Conservation (phyloP, 2,888 invertebrate species). For the Autographa pulchrina region DNA sequence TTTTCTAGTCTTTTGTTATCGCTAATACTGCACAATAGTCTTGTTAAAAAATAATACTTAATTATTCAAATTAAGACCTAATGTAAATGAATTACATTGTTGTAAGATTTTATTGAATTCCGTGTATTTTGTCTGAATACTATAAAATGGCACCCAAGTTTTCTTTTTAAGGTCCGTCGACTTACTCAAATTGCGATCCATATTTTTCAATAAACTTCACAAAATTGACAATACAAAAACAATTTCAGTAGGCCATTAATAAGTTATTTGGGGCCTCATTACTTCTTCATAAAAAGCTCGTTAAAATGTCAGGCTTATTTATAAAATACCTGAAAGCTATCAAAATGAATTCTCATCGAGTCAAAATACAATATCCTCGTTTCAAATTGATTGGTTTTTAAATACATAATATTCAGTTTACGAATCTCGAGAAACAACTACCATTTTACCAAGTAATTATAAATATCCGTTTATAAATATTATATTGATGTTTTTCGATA, state of each 20-base stretch:
- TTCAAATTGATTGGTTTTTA: neutral
- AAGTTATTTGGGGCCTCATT: slow-evolving; percentile 25
- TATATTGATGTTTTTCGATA: too few species aligned
- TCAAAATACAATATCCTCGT: neutral
- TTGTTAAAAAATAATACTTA: too few species aligned
- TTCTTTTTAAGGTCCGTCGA: too few species aligned
- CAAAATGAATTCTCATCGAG: neutral
- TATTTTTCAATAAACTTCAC: too few species aligned
- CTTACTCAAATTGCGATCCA: too few species aligned
- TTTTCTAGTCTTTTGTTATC: neutral
- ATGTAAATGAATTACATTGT: too few species aligned
- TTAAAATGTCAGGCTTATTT: neutral
- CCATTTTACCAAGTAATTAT: neutral
- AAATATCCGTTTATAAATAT: neutral
- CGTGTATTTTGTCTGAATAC: too few species aligned
- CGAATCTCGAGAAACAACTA: neutral
- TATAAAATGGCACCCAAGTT: too few species aligned
- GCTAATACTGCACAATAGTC: too few species aligned
- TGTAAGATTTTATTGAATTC: too few species aligned
- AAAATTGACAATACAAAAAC: neutral
- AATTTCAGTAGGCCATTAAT: slow-evolving; percentile 20
- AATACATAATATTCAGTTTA: neutral
- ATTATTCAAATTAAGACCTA: too few species aligned
- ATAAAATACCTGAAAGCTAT: neutral
- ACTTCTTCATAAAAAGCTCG: slow-evolving; percentile 7